A percentile compares a stretch with the other conserved stretches of the same genome.
phyloP scores from a whole-genome alignment of 1,140 invertebrate genomes.

The Hyles vespertilio region DNA sequence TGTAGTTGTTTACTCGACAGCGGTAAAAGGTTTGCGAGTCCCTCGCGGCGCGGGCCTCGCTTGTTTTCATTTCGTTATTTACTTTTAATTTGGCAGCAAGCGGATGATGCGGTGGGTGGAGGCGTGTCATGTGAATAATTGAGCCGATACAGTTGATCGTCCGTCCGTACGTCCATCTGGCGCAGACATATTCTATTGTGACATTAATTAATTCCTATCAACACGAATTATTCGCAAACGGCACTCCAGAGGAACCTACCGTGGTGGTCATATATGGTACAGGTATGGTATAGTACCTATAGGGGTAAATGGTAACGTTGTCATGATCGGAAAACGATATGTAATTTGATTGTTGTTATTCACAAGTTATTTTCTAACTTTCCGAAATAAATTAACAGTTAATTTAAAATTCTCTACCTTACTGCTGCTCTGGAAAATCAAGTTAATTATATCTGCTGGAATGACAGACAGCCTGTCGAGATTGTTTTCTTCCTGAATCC shows the following conservation, averaged over 20 bases:
- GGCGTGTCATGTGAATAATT: conserved; percentile 69
- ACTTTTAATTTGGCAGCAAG: conserved; percentile 75
- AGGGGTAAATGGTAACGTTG: too few relatives aligned
- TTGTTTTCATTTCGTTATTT: conserved; percentile 75
- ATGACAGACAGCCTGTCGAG: conserved; percentile 38
- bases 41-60: conserved; percentile 55
- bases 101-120: conserved; percentile 64
- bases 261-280: too few relatives aligned
- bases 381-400: conserved; percentile 29
- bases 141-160: conserved; percentile 49
- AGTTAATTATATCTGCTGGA: conserved; percentile 54
- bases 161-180: conserved; percentile 39
- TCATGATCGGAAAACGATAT: too few relatives aligned
- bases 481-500: conserved; percentile 41
- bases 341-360: too few relatives aligned
- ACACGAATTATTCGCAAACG: too few relatives aligned
- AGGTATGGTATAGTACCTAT: too few relatives aligned
- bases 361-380: too few relatives aligned
- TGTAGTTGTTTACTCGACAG: conserved; percentile 66
- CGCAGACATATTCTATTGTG: not conserved
- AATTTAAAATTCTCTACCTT: conserved; percentile 44
- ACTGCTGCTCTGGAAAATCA: conserved; percentile 43
- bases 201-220: too few relatives aligned
- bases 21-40: conserved; percentile 74
- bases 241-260: too few relatives aligned